Percentiles rank a stretch among this genome's conserved stretches.
Evolutionary conservation across 2,113 vertebrate genomes (phyloP).

Genomic region (Ploceus nigricollis): DNA sequence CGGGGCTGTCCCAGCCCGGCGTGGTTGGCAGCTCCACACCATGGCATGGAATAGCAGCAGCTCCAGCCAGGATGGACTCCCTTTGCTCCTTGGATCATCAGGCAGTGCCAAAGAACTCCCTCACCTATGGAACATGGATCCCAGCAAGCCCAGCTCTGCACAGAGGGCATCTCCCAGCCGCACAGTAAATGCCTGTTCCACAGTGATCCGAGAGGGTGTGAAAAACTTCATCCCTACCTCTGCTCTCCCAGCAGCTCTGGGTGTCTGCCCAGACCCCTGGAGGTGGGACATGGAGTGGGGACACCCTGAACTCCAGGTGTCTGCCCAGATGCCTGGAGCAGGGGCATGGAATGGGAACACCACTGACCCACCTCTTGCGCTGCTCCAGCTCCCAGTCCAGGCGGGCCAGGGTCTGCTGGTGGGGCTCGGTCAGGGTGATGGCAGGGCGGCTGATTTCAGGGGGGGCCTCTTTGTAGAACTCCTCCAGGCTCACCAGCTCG

Average conservation of each 20-base stretch:
- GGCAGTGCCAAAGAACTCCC: not conserved
- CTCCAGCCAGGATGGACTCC: not conserved
- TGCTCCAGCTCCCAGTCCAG: conserved; percentile 99
- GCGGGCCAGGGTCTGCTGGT: conserved; percentile 93
- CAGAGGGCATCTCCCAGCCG: not conserved
- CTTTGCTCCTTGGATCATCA: not conserved
- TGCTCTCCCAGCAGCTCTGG: not conserved
- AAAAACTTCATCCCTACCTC: not conserved
- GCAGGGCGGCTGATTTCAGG: conserved; percentile 85
- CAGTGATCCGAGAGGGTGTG: not conserved
- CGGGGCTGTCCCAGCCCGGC: rapidly evolving
- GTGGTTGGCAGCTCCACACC: not conserved
- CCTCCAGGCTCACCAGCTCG: conserved; percentile 88
- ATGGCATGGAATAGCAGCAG: not conserved
- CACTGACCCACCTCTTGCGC: conserved; percentile 83
- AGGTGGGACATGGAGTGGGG: not conserved
- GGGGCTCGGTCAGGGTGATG: conserved; percentile 85
- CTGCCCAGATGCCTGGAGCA: not conserved
- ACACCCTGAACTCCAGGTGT: not conserved
- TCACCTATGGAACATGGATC: not conserved
- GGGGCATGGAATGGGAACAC: rapidly evolving
- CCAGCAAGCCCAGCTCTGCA: not conserved
- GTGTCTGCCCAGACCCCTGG: not conserved
- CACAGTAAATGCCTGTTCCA: not conserved
- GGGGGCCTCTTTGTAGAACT: conserved; percentile 91